Conservation (phyloP, 2,113 vertebrate genomes). For the Anolis carolinensis region DNA sequence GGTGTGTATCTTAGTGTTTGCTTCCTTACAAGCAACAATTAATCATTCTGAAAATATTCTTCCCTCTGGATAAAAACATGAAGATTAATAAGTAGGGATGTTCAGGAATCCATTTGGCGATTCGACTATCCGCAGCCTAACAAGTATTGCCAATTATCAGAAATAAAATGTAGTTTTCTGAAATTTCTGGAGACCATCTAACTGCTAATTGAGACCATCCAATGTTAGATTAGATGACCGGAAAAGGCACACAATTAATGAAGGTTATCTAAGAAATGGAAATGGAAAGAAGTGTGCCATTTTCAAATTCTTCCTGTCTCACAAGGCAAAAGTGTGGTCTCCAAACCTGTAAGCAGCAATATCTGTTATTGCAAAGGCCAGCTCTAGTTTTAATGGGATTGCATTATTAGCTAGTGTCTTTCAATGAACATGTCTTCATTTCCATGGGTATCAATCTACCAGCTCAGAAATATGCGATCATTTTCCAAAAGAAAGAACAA, state of each 20-base stretch:
- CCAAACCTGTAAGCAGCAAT: not conserved
- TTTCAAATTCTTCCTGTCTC: not conserved
- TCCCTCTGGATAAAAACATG: not conserved
- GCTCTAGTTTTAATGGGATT: not conserved
- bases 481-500: not conserved
- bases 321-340: not conserved
- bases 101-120: too few species aligned
- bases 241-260: not conserved
- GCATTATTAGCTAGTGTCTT: not conserved
- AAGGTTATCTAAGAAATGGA: not conserved
- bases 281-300: too few species aligned
- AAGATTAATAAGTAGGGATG: too few species aligned
- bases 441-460: fast-evolving
- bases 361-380: not conserved
- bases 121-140: not conserved
- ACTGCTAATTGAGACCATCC: not conserved
- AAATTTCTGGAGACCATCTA: not conserved
- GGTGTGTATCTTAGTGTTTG: too few species aligned
- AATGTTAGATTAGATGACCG: not conserved
- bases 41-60: not conserved
- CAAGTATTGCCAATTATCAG: not conserved
- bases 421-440: not conserved
- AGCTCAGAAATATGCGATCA: not conserved
- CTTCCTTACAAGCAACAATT: too few species aligned
- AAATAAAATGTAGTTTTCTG: not conserved